phyloP scores from a whole-genome alignment of 2,797 vertebrate genomes.

The Merluccius polli region DNA sequence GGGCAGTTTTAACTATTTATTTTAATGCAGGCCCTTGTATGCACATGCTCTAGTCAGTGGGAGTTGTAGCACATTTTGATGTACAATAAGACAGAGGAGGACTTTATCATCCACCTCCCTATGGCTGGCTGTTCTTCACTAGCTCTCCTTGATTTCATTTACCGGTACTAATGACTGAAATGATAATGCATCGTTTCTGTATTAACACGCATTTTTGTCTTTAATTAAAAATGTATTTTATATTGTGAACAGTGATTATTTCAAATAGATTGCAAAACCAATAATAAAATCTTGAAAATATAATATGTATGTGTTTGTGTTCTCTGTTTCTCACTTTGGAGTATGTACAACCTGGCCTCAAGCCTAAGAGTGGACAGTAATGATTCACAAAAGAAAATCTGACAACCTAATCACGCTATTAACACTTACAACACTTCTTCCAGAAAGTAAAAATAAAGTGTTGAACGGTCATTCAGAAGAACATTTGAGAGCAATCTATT shows the following conservation, averaged over 20 bases:
- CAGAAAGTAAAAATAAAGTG: neutral
- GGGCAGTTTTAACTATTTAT: conserved; percentile 78
- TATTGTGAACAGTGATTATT: neutral
- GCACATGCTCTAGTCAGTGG: conserved; percentile 34
- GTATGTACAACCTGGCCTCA: neutral
- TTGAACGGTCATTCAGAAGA: neutral
- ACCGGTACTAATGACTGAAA: conserved; percentile 70
- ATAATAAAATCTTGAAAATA: neutral
- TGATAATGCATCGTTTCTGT: conserved; percentile 65
- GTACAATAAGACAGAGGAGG: neutral
- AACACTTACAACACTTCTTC: neutral
- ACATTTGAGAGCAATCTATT: neutral
- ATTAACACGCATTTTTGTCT: conserved; percentile 50
- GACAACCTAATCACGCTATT: neutral
- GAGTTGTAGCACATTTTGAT: conserved; percentile 30
- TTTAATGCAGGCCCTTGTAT: conserved; percentile 50
- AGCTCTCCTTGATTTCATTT: conserved; percentile 42
- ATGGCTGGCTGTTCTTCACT: conserved; percentile 26
- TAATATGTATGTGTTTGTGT: neutral
- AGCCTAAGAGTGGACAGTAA: neutral
- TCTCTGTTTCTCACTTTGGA: neutral
- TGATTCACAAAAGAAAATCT: neutral
- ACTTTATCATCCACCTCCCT: conserved; percentile 22
- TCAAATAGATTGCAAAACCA: neutral
- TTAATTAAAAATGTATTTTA: conserved; percentile 40